phyloP scores from a whole-genome alignment of 2,888 invertebrate species.

The Melikaiella ostensackeni region DNA sequence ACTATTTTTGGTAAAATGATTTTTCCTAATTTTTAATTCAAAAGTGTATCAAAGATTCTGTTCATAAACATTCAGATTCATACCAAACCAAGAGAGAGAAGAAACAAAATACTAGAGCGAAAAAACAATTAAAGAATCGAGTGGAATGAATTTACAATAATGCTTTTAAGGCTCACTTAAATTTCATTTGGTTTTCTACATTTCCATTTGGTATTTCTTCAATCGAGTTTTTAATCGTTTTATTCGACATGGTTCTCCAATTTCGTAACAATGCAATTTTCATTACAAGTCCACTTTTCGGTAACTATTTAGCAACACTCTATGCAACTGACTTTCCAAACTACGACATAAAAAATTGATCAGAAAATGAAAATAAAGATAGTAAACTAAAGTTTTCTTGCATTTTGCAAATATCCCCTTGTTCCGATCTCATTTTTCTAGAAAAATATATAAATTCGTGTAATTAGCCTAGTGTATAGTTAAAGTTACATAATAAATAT shows the following conservation, averaged over 20 bases:
- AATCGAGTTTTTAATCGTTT: neutral
- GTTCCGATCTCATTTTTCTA: constrained; percentile 15
- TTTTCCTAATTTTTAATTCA: neutral
- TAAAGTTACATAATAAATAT: neutral
- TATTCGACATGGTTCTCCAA: neutral
- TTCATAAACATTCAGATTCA: neutral
- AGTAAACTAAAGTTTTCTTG: neutral
- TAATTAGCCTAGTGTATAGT: constrained; percentile 20
- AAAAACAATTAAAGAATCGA: neutral
- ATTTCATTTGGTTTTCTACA: neutral
- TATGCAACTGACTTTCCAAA: neutral
- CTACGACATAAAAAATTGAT: neutral
- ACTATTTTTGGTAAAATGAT: neutral
- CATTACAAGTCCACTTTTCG: neutral
- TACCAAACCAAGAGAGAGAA: neutral
- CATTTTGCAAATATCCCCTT: neutral
- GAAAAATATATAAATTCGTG: neutral
- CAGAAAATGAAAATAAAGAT: neutral
- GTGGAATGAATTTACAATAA: neutral
- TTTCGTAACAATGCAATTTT: neutral
- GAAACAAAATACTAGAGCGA: neutral
- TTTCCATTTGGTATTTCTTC: neutral
- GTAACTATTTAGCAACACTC: neutral
- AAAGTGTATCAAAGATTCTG: neutral
- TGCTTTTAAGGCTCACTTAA: neutral